A percentile compares a stretch with the other conserved stretches of the same genome.
Evolutionary conservation across 1,140 invertebrate genomes (phyloP).

Genomic region (Lepidurus couesii): DNA sequence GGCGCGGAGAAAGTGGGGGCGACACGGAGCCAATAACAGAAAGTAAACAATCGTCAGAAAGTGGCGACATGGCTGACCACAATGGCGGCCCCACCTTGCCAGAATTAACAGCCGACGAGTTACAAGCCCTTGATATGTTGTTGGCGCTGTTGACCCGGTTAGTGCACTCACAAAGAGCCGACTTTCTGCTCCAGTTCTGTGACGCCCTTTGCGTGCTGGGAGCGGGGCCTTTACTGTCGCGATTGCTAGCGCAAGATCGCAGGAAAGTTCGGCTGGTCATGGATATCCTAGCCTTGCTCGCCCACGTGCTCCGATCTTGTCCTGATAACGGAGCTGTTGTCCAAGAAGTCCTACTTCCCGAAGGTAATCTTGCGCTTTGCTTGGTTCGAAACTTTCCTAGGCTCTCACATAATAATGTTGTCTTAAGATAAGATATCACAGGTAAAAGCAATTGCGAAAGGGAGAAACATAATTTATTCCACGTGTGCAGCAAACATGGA

Average conservation of each 20-base stretch:
- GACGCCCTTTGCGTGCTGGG: conserved; percentile 64
- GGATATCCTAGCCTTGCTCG: conserved; percentile 63
- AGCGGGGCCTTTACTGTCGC: conserved; percentile 48
- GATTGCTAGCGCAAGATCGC: conserved; percentile 52
- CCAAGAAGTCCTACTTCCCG: conserved; percentile 55
- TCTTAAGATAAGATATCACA: not conserved
- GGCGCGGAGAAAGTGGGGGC: conserved; percentile 22
- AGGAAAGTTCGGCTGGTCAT: conserved; percentile 55
- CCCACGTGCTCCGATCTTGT: conserved; percentile 62
- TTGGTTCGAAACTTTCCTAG: not conserved
- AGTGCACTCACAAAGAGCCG: conserved; percentile 49
- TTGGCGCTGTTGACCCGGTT: conserved; percentile 64
- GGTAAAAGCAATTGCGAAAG: too few relatives aligned
- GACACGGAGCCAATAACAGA: conserved; percentile 8
- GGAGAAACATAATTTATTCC: too few relatives aligned
- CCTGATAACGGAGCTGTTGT: conserved; percentile 68
- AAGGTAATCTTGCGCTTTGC: not conserved
- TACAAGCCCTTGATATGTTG: conserved; percentile 59
- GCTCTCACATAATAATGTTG: not conserved
- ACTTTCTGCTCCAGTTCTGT: conserved; percentile 69
- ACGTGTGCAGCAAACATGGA: too few relatives aligned
- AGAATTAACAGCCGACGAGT: conserved; percentile 53
- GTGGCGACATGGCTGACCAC: conserved; percentile 32
- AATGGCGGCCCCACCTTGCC: conserved; percentile 40
- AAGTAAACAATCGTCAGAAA: not conserved